Base-by-base conservation (phyloP, 2,113 vertebrate genomes). In the Genyomyrus donnyi region DNA sequence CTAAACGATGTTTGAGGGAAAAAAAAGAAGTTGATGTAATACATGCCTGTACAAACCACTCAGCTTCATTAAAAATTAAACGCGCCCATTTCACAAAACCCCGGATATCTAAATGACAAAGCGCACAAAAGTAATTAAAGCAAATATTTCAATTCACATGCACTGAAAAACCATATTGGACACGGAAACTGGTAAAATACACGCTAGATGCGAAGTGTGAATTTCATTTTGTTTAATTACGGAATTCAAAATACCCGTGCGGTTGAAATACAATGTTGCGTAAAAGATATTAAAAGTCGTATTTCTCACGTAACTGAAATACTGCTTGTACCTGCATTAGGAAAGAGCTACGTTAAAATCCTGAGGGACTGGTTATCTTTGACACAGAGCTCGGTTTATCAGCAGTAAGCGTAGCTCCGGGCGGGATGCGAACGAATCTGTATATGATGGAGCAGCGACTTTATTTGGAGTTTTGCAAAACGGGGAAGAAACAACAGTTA, bases 171-270 rank as follows among this genome's bases (percentile, higher is more conserved):
- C 35, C 35, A 42, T 80, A 80, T 80, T 80, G 74, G 74, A 80
- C 74, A 42, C 35, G 31, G 74, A 80, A 80, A 80, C 27, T 70
- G 62, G 62, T 31, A 42, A 80, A 80, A 80, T 80, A 42, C 74
- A 80, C 35, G 31, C 42, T 39, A 39, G 74, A 80, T 80, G 35
- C 35, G 6, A 39, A 80, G 74, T 19, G n/a, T 42, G 35, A 80
- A 80, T 80, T 80, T 80, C 74, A 80, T 80, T 80, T 80, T 39
- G 35, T 77, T 39, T 80, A 80, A 80, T 80, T 80, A 80, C 35
- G 10, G 39, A 80, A 80, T 80, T 80, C 74, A 42, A 80, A 80
- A 80, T 80, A 42, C 31, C 74, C 74, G 6, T 42, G 74, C 13
- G 13, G 15, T 19, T 42, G 74, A 80, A 42, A 80, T 80, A 80